Evolutionary conservation across 2,888 invertebrate genomes (phyloP).

Genomic region (Agrochola circellaris): DNA sequence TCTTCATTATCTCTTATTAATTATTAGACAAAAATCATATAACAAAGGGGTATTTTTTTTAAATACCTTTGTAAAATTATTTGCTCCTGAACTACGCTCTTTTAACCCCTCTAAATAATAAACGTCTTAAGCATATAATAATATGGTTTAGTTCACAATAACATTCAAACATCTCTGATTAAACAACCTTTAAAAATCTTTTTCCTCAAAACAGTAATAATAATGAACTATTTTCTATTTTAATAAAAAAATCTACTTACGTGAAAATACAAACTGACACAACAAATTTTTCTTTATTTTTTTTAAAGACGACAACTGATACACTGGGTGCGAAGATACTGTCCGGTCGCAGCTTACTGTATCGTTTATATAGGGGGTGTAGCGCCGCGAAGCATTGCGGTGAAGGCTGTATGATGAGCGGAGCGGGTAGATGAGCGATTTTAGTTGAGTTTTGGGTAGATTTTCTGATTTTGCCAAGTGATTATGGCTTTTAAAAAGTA

Average conservation of each 20-base stretch:
- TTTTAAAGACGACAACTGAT: slow-evolving; percentile 46
- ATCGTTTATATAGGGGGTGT: slow-evolving; percentile 82
- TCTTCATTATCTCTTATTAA: not conserved
- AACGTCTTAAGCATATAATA: not conserved
- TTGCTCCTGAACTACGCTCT: not conserved
- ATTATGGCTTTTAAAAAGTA: not conserved
- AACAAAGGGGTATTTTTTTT: not conserved
- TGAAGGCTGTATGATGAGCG: slow-evolving; percentile 21
- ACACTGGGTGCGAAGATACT: slow-evolving; percentile 76
- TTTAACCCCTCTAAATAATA: not conserved
- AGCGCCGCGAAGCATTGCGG: slow-evolving; percentile 58
- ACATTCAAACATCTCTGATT: not conserved
- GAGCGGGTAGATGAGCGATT: slow-evolving; percentile 41
- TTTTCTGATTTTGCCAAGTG: not conserved
- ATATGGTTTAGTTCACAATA: not conserved
- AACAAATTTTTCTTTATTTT: not conserved
- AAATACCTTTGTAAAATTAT: not conserved
- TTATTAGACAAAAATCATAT: not conserved
- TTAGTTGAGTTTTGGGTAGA: not conserved
- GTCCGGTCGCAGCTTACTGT: slow-evolving; percentile 70
- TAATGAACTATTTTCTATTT: not conserved
- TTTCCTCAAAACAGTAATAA: not conserved
- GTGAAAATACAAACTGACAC: slow-evolving; percentile 38
- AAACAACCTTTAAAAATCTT: not conserved
- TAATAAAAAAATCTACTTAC: slow-evolving; percentile 40